Evolutionary conservation across 2,113 vertebrate species (phyloP), one percentile per base, ranked within the genome.

Genomic region (Podilymbus podiceps): DNA sequence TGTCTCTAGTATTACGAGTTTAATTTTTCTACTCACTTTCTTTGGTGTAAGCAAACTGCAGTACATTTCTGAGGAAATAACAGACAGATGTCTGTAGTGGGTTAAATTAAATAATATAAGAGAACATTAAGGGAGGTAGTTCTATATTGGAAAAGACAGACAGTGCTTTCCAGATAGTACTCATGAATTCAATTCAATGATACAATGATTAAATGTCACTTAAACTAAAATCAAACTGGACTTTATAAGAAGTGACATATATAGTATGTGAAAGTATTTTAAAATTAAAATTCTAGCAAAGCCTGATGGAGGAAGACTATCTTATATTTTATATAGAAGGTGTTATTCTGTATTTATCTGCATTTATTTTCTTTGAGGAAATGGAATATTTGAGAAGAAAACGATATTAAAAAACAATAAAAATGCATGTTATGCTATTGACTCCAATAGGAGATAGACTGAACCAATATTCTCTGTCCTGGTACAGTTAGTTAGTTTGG

Each of bases 71-170:
- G 25, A 95, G 59, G 35, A 82, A 94, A 46, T 89, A 88, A 59
- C 35, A 85, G 77, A 35, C 21, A 95, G 91, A 68, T 69, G 49
- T 52, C 25, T 96, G 53, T 44, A 66, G 6, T 55, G 76, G 40
- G 30, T 71, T 89, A 92, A 96, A 97, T 87, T 85, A 88, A 89
- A 92, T 60, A 90, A 68, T 62, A 49, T 38, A 31, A 85, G 19
- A 87, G 60, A 96, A 73, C 28, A 52, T 62, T 90, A 84, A 66
- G 90, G 30, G 28, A 78, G 40, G 86, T 71, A 60, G 25, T 81
- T 89, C 64, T 92, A 67, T 85, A 79, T 60, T 88, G 40, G 56
- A 89, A 94, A 88, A 40, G 85, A 93, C 53, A 82, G 68, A 24
- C 44, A 88, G 46, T 88, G 23, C 46, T 95, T 92, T 86, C 86